Evolutionary conservation across 2,888 invertebrate genomes (phyloP).

Genomic region (Graphium colonna): DNA sequence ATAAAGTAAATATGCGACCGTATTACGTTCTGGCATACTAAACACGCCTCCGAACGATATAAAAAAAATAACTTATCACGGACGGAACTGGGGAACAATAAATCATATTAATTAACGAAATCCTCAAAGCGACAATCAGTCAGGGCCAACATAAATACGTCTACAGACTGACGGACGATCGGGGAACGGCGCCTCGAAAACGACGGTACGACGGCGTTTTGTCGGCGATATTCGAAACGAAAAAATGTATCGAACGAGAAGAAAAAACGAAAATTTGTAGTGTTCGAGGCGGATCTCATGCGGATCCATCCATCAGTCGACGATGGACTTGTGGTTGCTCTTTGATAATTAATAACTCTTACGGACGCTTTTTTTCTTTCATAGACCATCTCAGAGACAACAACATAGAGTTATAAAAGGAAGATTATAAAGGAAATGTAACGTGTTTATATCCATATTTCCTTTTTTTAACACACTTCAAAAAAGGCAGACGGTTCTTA

Average conservation of each 20-base stretch:
- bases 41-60: neutral
- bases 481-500: no score
- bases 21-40: neutral
- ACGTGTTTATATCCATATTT: no score
- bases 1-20: no score
- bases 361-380: neutral
- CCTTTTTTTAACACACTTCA: no score
- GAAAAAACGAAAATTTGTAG: neutral
- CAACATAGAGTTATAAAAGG: neutral
- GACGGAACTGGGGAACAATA: neutral
- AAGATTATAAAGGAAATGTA: no score
- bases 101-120: conserved; percentile 14
- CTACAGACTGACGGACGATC: conserved; percentile 11
- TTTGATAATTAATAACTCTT: conserved; percentile 20
- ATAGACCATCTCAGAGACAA: neutral
- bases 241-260: conserved; percentile 13
- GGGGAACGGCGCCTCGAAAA: conserved; percentile 18
- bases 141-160: conserved; percentile 17
- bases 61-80: neutral
- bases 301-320: conserved; percentile 33
- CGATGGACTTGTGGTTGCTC: conserved; percentile 31
- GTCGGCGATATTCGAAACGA: conserved; percentile 5
- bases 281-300: neutral
- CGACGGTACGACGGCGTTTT: conserved; percentile 9
- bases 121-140: conserved; percentile 15